Evolutionary conservation across 2,113 vertebrate species (phyloP), one percentile per base, ranked within the genome.

Genomic region (Phaethornis superciliosus): DNA sequence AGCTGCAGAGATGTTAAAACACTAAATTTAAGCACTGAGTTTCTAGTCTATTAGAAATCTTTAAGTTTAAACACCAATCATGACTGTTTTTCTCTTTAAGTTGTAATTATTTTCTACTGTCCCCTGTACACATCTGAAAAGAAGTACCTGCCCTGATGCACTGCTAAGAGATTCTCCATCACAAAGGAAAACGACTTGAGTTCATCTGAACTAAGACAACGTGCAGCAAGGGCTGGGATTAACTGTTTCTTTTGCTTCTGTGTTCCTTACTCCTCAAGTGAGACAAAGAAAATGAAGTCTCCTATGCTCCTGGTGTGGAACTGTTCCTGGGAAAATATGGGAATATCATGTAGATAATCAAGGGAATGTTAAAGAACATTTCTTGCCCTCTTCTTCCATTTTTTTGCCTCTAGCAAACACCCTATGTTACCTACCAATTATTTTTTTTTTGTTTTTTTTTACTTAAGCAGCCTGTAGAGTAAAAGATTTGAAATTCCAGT

Each of bases 1-100:
- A 88, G 60, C 32, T 81, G 32, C 80, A 76, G 6, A 72, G 76
- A 76, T 68, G 51, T 72, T 89, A 88, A 95, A 95, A 96, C 62
- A 22, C 35, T 76, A 72, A 93, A 93, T 70, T 86, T 95, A 95
- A 97, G 65, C 58, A 79, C 15, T 17, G 49, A 78, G 27, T 59
- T 84, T 58, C 49, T 63, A 67, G 32, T 63, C 56, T 88, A 76
- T 81, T 89, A 81, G 74, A 91, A 83, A 91, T 58, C 28, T 60
- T 89, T 46, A 95, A 81, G 21, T 88, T 92, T 84, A 46, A 93
- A 91, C 69, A 89, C 6, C 35, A 88, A 76, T 40, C 17, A 59
- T 18, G 22, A 54, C 26, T 62, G 10, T 67, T 94, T 88, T 78
- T 58, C n/a, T 51, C 42, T 21, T 55, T 10, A 49, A 46, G 28